A percentile compares a stretch with the other conserved stretches of the same genome.
Evolutionary conservation across 1,140 invertebrate genomes (phyloP).

Genomic region (Stenopsyche tienmushanensis): DNA sequence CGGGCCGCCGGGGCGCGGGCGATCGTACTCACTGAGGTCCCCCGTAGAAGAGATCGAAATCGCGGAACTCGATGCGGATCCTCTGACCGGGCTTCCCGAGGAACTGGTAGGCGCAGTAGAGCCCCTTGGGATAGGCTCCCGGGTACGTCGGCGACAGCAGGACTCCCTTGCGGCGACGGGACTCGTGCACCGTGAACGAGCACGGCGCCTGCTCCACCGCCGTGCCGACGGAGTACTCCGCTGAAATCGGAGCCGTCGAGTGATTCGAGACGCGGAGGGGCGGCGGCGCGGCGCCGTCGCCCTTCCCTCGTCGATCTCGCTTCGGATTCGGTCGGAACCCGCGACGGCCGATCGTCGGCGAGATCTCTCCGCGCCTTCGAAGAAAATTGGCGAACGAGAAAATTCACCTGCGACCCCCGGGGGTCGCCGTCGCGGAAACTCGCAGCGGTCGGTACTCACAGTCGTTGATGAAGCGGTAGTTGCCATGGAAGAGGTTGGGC

Average conservation of each 20-base stretch:
- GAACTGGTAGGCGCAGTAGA: slow-evolving; percentile 91
- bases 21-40: slow-evolving; percentile 89
- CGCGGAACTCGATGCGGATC: slow-evolving; percentile 93
- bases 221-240: slow-evolving; percentile 89
- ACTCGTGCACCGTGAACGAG: slow-evolving; percentile 78
- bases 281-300: too few species aligned
- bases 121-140: slow-evolving; percentile 96
- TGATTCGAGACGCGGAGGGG: not conserved
- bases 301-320: too few species aligned
- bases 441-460: slow-evolving; percentile 66
- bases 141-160: slow-evolving; percentile 98
- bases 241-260: slow-evolving; percentile 51
- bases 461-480: slow-evolving; percentile 91
- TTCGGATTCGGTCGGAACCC: too few species aligned
- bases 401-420: not conserved
- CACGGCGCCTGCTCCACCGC: slow-evolving; percentile 77
- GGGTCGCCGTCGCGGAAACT: too few species aligned
- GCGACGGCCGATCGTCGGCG: too few species aligned
- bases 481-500: slow-evolving; percentile 79
- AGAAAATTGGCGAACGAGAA: not conserved
- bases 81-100: slow-evolving; percentile 86
- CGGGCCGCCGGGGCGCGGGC: slow-evolving; percentile 75
- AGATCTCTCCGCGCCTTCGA: too few species aligned
- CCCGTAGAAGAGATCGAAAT: slow-evolving; percentile 98
- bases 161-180: slow-evolving; percentile 75